Percentiles rank a stretch among this genome's conserved stretches.
Evolutionary conservation across 2,797 vertebrate species (phyloP).

Genomic region (Neosilurus mollespiculum): DNA sequence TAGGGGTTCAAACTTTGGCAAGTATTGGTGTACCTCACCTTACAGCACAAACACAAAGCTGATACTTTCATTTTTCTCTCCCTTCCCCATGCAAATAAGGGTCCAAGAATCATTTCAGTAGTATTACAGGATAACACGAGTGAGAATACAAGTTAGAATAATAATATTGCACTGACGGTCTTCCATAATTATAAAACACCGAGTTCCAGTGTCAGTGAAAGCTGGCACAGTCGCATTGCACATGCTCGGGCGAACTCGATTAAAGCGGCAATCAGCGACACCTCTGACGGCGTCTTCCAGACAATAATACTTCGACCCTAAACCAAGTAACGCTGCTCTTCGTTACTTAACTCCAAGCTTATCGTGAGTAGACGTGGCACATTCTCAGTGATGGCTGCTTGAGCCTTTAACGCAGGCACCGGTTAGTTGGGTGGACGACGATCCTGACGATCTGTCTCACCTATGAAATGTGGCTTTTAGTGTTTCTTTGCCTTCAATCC

Average conservation of each 20-base stretch:
- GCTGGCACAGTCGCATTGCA: constrained; percentile 72
- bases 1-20: constrained; percentile 76
- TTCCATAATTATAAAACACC: constrained; percentile 58
- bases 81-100: constrained; percentile 70
- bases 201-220: constrained; percentile 64
- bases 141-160: constrained; percentile 56
- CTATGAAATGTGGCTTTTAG: background rate
- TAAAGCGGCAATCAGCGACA: constrained; percentile 30
- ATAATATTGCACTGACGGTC: constrained; percentile 64
- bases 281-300: background rate
- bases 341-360: background rate
- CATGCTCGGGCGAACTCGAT: constrained; percentile 67
- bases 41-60: constrained; percentile 39
- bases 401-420: constrained; percentile 23
- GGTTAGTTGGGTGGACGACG: constrained; percentile 5
- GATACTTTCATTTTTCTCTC: constrained; percentile 48
- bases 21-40: constrained; percentile 64
- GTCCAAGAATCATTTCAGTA: constrained; percentile 51
- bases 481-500: constrained; percentile 38
- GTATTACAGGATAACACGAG: constrained; percentile 44
- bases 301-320: background rate
- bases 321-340: background rate
- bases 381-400: background rate
- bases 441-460: constrained; percentile 14
- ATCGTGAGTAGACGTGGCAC: constrained; percentile 17